Evolutionary conservation across 1,140 invertebrate species (phyloP).

Genomic region (Platorchestia sp.): DNA sequence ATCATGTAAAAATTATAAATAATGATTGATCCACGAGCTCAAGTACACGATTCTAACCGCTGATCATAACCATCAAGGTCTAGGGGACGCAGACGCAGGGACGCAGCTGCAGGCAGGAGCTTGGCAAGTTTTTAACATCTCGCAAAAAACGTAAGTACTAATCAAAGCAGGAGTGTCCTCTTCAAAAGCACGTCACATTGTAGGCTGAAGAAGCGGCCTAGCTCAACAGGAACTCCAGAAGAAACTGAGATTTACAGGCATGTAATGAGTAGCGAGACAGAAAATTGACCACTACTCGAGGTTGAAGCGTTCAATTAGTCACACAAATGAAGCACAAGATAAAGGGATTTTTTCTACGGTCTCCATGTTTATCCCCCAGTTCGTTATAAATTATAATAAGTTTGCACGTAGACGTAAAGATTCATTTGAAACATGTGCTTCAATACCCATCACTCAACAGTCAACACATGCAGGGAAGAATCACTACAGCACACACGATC

Average conservation of each 20-base stretch:
- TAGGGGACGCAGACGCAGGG: too few species aligned
- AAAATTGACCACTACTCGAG: background rate
- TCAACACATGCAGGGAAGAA: background rate
- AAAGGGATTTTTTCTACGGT: too few species aligned
- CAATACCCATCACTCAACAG: too few species aligned
- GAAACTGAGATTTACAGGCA: background rate
- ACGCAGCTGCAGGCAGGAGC: background rate
- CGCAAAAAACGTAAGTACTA: background rate
- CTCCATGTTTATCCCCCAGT: too few species aligned
- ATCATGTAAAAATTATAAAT: too few species aligned
- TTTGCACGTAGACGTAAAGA: too few species aligned
- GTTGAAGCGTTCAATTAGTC: background rate
- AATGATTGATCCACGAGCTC: too few species aligned
- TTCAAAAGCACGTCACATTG: background rate
- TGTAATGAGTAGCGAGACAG: background rate
- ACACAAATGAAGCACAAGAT: background rate
- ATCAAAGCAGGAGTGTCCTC: background rate
- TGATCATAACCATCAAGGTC: background rate
- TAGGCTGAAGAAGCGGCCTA: background rate
- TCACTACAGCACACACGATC: background rate
- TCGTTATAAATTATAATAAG: too few species aligned
- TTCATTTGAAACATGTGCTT: too few species aligned
- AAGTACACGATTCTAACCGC: background rate
- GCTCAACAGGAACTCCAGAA: background rate
- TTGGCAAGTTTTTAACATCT: background rate